Base-by-base conservation (phyloP, 37 sponge, comb jelly and placozoan genomes). In the Eunapius fragilis region DNA sequence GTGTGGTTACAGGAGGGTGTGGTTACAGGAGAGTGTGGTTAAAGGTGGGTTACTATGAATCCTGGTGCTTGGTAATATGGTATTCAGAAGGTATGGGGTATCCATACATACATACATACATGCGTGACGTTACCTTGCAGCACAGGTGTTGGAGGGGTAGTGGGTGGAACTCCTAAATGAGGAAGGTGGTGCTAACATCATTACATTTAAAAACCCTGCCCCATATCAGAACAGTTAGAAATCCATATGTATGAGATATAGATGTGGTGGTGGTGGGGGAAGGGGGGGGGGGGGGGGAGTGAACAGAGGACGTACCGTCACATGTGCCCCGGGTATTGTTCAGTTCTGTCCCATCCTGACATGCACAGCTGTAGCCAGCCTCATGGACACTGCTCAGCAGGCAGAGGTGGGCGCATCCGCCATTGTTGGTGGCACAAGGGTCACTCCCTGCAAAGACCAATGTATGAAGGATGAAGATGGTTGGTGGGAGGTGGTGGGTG, bases 381-480 rank as follows among this genome's bases (percentile, higher is more conserved):
- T 37, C 25, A 0, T 25, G 27, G 2, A 31, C 74, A 25, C 84
- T 25, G 77, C 84, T 84, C 12, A 88, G 68, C 34, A 95, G 68
- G 26, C 95, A 92, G 36, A 94, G 49, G 70, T 92, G 69, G 27
- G 73, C 72, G 80, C 95, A 94, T 27, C 80, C 87, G 41, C 91
- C 84, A 69, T 94, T 94, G 70, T 88, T 82, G 19, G 19, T 17
- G 14, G 31, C 78, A 85, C 93, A 92, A 12, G 88, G 89, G 69
- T 86, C 84, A 26, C 0, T 6, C 13, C 77, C 90, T 89, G 58
- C 25, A 48, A 22, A 79, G 7, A 6, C 13, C 24, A 34, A 68
- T 25, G 35, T 25, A 12, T 31, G 32, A 28, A 5, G 22, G 24
- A 31, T n/a, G n/a, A n/a, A n/a, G n/a, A n/a, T n/a, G n/a, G n/a